Conservation (phyloP, 2,888 invertebrate species). For the Orgyia antiqua region DNA sequence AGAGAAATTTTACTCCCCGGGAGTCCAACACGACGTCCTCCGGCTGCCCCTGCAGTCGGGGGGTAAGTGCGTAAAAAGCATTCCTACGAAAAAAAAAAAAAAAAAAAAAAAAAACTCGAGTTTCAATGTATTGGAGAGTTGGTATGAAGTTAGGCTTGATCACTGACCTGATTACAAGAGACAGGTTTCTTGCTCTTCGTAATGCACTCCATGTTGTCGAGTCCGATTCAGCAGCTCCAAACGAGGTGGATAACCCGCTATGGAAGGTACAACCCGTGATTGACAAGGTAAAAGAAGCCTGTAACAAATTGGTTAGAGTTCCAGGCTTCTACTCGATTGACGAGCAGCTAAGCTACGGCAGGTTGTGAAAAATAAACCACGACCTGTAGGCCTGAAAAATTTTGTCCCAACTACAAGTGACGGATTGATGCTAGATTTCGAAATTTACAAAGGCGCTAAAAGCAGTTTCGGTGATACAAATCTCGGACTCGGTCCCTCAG, state of each 20-base stretch:
- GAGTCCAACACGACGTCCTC: too few species aligned
- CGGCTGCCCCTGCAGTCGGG: too few species aligned
- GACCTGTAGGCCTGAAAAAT: constrained; percentile 5
- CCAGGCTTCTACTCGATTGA: not conserved
- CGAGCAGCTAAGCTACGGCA: not conserved
- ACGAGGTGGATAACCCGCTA: not conserved
- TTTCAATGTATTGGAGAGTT: not conserved
- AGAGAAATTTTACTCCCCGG: too few species aligned
- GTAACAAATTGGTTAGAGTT: constrained; percentile 1
- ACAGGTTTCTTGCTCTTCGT: constrained; percentile 6
- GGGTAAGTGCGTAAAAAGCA: too few species aligned
- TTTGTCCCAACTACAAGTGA: constrained; percentile 6
- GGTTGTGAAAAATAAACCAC: not conserved
- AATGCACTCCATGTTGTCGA: constrained; percentile 13
- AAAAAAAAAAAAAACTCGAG: too few species aligned
- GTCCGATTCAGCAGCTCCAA: not conserved
- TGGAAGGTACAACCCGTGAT: constrained; percentile 3
- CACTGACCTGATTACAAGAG: constrained; percentile 3
- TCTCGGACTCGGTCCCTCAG: not conserved
- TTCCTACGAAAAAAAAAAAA: too few species aligned
- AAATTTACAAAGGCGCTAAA: constrained; percentile 1
- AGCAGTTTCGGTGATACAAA: not conserved
- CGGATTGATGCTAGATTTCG: constrained; percentile 8
- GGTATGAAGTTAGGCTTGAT: constrained; percentile 1
- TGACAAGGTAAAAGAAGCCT: constrained; percentile 1